A percentile compares a stretch with the other conserved stretches of the same genome.
Conservation (phyloP, 2,113 vertebrate species). For the Cyrtonyx montezumae region DNA sequence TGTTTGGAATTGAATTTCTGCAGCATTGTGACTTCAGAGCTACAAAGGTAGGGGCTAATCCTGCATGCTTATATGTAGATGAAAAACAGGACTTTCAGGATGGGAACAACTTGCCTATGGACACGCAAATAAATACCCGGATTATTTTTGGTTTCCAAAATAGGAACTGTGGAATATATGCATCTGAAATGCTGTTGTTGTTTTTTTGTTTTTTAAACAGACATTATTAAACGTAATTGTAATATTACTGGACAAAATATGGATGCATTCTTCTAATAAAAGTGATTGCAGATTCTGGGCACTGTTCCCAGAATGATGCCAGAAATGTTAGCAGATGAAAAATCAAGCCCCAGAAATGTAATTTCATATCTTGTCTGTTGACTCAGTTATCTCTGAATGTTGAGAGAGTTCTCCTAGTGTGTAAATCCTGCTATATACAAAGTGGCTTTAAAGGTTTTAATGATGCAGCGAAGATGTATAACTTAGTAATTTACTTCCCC, state of each 20-base stretch:
- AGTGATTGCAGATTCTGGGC: slow-evolving; percentile 34
- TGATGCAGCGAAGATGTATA: not conserved
- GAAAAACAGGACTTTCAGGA: not conserved
- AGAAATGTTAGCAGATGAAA: slow-evolving; percentile 15
- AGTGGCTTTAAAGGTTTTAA: slow-evolving; percentile 17
- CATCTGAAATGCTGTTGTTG: not conserved
- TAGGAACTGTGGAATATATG: not conserved
- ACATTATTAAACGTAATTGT: slow-evolving; percentile 16
- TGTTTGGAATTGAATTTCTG: not conserved
- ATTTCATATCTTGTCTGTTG: slow-evolving; percentile 31
- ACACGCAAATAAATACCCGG: not conserved
- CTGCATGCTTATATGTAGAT: not conserved
- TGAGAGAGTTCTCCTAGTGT: not conserved
- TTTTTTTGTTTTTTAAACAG: not conserved
- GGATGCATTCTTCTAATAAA: not conserved
- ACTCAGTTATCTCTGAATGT: slow-evolving; percentile 29
- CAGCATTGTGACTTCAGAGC: not conserved
- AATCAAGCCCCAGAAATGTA: not conserved
- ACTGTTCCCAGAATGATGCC: not conserved
- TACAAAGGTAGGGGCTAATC: not conserved
- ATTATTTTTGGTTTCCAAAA: slow-evolving; percentile 3
- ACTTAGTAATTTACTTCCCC: slow-evolving; percentile 55
- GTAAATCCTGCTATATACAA: not conserved
- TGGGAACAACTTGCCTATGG: not conserved
- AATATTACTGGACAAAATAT: not conserved